A percentile compares a stretch with the other conserved stretches of the same genome.
phyloP scores from a whole-genome alignment of 2,113 vertebrate species.

The Hemichromis elongatus region DNA sequence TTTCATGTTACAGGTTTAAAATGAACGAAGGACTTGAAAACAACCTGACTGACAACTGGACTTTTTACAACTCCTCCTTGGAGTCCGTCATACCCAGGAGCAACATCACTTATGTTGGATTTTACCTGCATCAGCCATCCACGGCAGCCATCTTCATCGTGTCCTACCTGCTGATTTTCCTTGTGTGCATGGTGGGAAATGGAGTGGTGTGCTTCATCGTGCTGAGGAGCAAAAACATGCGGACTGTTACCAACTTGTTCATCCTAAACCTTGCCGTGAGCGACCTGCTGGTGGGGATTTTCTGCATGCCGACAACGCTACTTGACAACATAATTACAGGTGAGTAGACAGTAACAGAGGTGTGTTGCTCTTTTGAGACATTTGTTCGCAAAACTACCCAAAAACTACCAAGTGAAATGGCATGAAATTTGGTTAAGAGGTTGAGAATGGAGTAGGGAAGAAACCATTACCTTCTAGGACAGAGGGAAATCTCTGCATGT shows the following conservation, averaged over 20 bases:
- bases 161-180: constrained; percentile 91
- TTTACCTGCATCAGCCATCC: constrained; percentile 83
- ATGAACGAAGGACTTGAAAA: constrained; percentile 62
- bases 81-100: constrained; percentile 36
- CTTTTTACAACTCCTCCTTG: constrained; percentile 44
- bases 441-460: neutral
- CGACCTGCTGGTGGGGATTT: constrained; percentile 91
- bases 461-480: neutral
- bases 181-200: constrained; percentile 90
- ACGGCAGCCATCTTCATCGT: constrained; percentile 84
- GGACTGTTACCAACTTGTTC: constrained; percentile 89
- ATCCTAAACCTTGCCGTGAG: constrained; percentile 91
- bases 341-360: constrained; percentile 41
- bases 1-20: constrained; percentile 49
- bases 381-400: accelerated
- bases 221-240: constrained; percentile 82
- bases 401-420: neutral
- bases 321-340: constrained; percentile 94
- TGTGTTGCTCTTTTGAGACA: neutral
- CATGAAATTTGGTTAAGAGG: accelerated
- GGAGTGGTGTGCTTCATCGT: constrained; percentile 85
- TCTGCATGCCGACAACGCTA: constrained; percentile 95
- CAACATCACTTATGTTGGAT: constrained; percentile 86
- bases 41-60: constrained; percentile 73
- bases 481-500: neutral